A percentile compares a stretch with the other conserved stretches of the same genome.
These are phyloP conservation scores for Tenodera sinensis DNA, from an alignment of 2,888 invertebrate genomes.

Conservation along the genomic window DNA sequence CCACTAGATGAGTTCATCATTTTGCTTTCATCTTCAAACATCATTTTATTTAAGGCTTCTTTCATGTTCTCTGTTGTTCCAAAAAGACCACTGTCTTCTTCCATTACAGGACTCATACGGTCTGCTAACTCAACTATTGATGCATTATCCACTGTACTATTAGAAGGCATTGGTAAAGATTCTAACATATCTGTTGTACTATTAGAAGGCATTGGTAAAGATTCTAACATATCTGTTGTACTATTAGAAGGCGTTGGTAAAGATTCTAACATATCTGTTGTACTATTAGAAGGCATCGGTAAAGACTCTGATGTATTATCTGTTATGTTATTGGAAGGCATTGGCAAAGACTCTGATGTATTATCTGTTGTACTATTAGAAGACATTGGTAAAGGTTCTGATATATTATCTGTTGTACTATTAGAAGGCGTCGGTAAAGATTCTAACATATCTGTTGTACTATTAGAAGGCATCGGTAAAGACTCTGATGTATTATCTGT, in stretches of 20 bases:
- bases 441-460: neutral
- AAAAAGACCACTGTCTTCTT: neutral
- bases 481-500: neutral
- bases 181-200: neutral
- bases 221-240: neutral
- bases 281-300: neutral
- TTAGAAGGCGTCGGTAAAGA: neutral
- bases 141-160: neutral
- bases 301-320: neutral
- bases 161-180: neutral
- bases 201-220: neutral
- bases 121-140: neutral
- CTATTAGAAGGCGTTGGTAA: neutral
- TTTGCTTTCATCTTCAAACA: neutral
- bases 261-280: neutral
- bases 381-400: neutral
- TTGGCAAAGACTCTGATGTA: neutral
- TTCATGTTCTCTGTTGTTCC: neutral
- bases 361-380: neutral
- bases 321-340: neutral
- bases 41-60: neutral
- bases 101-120: neutral
- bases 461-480: neutral
- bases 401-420: neutral
- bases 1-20: neutral